These are phyloP conservation scores for Cebidichthys violaceus DNA, from an alignment of 2,113 vertebrate species.

Conservation along the genomic window DNA sequence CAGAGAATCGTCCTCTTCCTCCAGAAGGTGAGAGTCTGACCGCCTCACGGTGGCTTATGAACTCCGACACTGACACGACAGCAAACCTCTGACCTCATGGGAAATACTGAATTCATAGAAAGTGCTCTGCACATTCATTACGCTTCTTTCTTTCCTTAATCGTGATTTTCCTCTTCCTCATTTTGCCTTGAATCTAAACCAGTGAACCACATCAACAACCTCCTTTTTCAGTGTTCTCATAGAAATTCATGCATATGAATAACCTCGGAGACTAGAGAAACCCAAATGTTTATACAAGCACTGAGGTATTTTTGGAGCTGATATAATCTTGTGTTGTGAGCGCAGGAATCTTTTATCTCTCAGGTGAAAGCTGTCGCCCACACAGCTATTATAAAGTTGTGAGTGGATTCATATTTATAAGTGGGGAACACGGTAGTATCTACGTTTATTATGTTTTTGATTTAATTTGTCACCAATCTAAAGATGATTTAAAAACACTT, in stretches of 20 bases:
- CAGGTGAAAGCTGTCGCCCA: slow-evolving; percentile 20
- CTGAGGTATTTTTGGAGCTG: slow-evolving; percentile 33
- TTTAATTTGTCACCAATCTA: not conserved
- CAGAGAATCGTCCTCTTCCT: slow-evolving; percentile 95
- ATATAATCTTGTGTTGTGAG: slow-evolving; percentile 44
- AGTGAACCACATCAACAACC: not conserved
- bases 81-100: not conserved
- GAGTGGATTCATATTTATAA: not conserved
- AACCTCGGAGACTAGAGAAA: slow-evolving; percentile 35
- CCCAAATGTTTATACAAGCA: not conserved
- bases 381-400: slow-evolving; percentile 14
- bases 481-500: not conserved
- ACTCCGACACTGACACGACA: not conserved
- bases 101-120: not conserved
- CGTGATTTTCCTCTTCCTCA: not conserved
- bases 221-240: slow-evolving; percentile 3
- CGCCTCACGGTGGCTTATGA: not conserved
- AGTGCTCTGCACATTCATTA: too few relatives aligned
- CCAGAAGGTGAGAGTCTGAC: slow-evolving; percentile 89
- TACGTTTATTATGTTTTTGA: too few relatives aligned
- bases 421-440: not conserved
- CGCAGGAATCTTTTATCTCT: slow-evolving; percentile 6
- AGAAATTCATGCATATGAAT: slow-evolving; percentile 48
- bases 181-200: not conserved
- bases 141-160: not conserved